Base-by-base conservation (phyloP, 2,113 vertebrate species). In the Glaucidium brasilianum region DNA sequence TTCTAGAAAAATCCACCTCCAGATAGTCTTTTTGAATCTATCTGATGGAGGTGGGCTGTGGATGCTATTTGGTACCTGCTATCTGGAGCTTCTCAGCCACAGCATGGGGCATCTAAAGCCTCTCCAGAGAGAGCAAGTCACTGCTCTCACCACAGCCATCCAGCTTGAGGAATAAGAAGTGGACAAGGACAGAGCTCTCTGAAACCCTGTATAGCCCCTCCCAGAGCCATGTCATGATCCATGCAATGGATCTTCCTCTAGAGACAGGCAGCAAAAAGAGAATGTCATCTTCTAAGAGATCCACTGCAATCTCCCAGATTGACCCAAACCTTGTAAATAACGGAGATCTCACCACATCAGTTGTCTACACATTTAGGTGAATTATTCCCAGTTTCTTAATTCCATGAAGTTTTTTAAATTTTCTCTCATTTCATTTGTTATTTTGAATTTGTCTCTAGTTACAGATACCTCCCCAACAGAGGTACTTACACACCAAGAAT, bases 51-150 rank as follows among this genome's bases (percentile, higher is more conserved):
- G 11, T 50, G 59, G 19, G 41, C 17, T 94, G 47, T 76, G 55
- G 41, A 43, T 67, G n/a, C 10, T 6, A 5, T 4, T 30, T 78
- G 55, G 27, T 45, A 20, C 47, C 59, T 91, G 19, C 20, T 21
- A 19, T 18, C 34, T 66, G 47, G 30, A 77, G 58, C 49, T 90
- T 58, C 59, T 84, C 50, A 78, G 35, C 19, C 27, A 34, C 41
- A n/a, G 32, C 0, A 0, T 18, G 11, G 8, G 22, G 14, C 13
- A 50, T 5, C 39, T 22, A 74, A 50, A 63, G 4, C 43, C 11
- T 47, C 64, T 78, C 27, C 55, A 62, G 18, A 67, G 37, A 26
- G 29, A 89, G 15, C 12, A 80, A 83, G 53, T 76, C 41, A 8
- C 37, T 32, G 5, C 9, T 68, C 30, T 43, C 15, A 22, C 53